Conservation (phyloP, 2,888 invertebrate species). For the Dyspetes luteomarginatus region DNA sequence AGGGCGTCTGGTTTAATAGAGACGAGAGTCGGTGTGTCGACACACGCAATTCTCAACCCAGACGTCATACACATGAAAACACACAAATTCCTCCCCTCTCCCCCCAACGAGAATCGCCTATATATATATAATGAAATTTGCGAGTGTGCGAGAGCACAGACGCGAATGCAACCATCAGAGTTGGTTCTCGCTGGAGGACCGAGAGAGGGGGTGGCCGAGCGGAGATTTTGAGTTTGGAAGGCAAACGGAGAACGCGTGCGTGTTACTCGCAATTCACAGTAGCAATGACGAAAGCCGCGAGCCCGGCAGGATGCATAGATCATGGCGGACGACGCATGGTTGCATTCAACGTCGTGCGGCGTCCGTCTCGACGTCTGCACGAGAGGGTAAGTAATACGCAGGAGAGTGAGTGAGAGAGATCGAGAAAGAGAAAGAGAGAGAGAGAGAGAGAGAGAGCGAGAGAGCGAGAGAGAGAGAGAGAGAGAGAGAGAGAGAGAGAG, state of each 20-base stretch:
- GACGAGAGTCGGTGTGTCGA: slow-evolving; percentile 64
- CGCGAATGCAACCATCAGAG: slow-evolving; percentile 40
- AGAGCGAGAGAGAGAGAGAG: slow-evolving; percentile 82
- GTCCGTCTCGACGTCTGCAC: slow-evolving; percentile 61
- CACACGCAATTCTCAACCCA: slow-evolving; percentile 27
- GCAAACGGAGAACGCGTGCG: slow-evolving; percentile 82
- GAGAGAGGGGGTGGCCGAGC: slow-evolving; percentile 30
- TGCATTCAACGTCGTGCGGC: slow-evolving; percentile 76
- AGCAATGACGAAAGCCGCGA: slow-evolving; percentile 67
- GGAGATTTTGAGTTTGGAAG: slow-evolving; percentile 30
- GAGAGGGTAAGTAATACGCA: slow-evolving; percentile 56
- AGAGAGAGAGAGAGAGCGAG: slow-evolving; percentile 82
- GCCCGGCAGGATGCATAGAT: slow-evolving; percentile 84
- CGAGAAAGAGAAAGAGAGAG: slow-evolving; percentile 69
- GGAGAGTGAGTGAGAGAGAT: slow-evolving; percentile 44
- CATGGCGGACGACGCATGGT: slow-evolving; percentile 82
- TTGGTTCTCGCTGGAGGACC: slow-evolving; percentile 24
- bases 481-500: slow-evolving; percentile 73
- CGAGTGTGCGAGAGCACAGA: slow-evolving; percentile 12
- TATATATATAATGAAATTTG: slow-evolving; percentile 30
- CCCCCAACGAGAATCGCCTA: slow-evolving; percentile 46
- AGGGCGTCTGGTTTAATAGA: slow-evolving; percentile 73
- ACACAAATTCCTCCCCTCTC: slow-evolving; percentile 20
- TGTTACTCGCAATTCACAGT: slow-evolving; percentile 58
- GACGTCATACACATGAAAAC: slow-evolving; percentile 20